Evolutionary conservation across 2,797 vertebrate genomes (phyloP).

Genomic region (Percopsis omiscomaycus): DNA sequence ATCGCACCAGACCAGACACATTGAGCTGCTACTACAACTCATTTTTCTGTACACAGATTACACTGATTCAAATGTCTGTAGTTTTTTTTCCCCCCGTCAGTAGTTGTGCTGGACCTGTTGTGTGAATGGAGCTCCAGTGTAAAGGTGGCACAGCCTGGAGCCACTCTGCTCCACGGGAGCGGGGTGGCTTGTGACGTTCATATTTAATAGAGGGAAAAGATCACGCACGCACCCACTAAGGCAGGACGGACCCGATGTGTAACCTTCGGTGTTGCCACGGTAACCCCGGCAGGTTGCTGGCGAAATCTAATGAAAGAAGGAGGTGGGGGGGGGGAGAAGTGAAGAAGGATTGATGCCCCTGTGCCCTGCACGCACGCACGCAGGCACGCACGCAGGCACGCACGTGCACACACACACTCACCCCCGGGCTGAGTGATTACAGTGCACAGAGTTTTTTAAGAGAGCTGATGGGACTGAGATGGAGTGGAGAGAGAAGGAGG

Average conservation of each 20-base stretch:
- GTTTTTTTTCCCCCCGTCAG: conserved; percentile 3
- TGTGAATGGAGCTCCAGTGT: conserved; percentile 10
- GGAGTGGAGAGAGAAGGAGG: conserved; percentile 13
- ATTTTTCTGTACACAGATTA: too few species aligned
- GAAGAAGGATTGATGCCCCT: conserved; percentile 42
- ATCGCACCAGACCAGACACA: too few species aligned
- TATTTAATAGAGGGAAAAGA: conserved; percentile 43
- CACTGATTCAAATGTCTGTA: too few species aligned
- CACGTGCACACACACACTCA: conserved; percentile 14
- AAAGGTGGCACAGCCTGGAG: conserved; percentile 24
- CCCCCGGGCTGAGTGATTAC: conserved; percentile 61
- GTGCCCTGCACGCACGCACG: conserved; percentile 2
- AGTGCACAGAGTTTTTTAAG: conserved; percentile 40
- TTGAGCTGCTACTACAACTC: background rate
- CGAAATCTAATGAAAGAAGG: conserved; percentile 49
- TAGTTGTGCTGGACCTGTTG: conserved; percentile 15
- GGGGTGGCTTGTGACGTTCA: conserved; percentile 28
- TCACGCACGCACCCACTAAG: conserved; percentile 41
- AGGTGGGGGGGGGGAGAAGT: background rate
- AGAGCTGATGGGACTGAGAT: conserved; percentile 56
- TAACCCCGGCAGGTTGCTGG: conserved; percentile 46
- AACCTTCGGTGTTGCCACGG: conserved; percentile 56
- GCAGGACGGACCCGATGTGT: conserved; percentile 27
- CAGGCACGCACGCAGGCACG: conserved; percentile 23
- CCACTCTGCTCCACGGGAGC: conserved; percentile 23